A percentile compares a stretch with the other conserved stretches of the same genome.
These are phyloP conservation scores for Polietes domitor DNA, from an alignment of 2,888 invertebrate species.

Conservation along the genomic window DNA sequence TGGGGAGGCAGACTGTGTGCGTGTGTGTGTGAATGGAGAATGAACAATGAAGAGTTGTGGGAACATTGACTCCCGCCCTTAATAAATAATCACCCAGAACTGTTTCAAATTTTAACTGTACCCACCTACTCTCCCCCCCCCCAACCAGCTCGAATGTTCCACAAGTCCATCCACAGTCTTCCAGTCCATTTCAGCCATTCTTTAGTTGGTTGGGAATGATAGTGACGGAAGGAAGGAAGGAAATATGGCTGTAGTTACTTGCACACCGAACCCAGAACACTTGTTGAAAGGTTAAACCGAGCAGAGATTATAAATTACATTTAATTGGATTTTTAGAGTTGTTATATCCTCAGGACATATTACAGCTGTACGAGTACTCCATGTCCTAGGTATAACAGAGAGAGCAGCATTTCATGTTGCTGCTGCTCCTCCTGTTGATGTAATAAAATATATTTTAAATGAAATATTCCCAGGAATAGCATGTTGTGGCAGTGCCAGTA, in stretches of 20 bases:
- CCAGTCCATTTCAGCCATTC: neutral
- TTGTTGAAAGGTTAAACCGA: slow-evolving; percentile 2
- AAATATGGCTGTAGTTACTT: too few species aligned
- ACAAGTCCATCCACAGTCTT: neutral
- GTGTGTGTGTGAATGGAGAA: too few species aligned
- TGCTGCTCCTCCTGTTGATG: too few species aligned
- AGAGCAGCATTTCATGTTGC: too few species aligned
- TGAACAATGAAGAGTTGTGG: neutral
- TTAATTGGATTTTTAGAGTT: slow-evolving; percentile 14
- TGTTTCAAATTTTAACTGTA: neutral
- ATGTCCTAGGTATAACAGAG: too few species aligned
- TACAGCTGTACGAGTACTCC: too few species aligned
- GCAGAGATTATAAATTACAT: slow-evolving; percentile 10
- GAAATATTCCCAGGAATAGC: too few species aligned
- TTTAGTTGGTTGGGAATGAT: neutral
- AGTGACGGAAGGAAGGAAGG: too few species aligned
- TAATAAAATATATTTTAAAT: too few species aligned
- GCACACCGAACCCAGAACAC: too few species aligned
- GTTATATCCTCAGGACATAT: neutral
- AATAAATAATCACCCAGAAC: neutral
- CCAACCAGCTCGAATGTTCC: too few species aligned
- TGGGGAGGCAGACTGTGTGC: too few species aligned
- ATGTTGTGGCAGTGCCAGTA: neutral
- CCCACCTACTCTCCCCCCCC: neutral
- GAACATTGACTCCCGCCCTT: neutral